phyloP scores from a whole-genome alignment of 2,113 vertebrate species.

The Passer montanus region DNA sequence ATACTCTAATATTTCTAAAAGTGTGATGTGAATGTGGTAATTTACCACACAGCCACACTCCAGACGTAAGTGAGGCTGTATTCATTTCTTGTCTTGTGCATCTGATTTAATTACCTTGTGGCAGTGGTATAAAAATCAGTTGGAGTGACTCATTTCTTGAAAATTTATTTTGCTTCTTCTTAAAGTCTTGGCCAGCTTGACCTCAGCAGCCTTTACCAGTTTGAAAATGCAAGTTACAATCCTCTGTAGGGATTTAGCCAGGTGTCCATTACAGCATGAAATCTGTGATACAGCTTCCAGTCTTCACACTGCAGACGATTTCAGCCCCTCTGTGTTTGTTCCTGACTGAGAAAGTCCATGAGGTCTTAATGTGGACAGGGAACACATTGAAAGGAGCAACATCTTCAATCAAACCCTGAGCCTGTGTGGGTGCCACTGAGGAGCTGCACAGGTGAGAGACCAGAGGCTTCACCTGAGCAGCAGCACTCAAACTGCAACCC shows the following conservation, averaged over 20 bases:
- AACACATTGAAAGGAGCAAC: conserved; percentile 46
- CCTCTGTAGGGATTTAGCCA: conserved; percentile 74
- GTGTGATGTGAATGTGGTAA: background rate
- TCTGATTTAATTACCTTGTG: conserved; percentile 3
- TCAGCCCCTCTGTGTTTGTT: conserved; percentile 70
- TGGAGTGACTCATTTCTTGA: conserved; percentile 10
- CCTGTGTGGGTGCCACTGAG: conserved; percentile 34
- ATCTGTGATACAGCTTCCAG: conserved; percentile 76
- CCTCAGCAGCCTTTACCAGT: conserved; percentile 70
- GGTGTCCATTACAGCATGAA: conserved; percentile 77
- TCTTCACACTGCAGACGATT: conserved; percentile 74
- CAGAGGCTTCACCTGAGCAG: conserved; percentile 55
- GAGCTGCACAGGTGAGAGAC: conserved; percentile 58
- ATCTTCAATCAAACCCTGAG: conserved; percentile 71
- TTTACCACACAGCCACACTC: conserved; percentile 53
- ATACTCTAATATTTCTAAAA: background rate
- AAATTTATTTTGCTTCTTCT: conserved; percentile 55
- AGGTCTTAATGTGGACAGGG: conserved; percentile 36
- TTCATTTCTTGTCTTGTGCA: conserved; percentile 56
- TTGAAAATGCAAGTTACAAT: conserved; percentile 76
- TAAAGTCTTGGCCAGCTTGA: conserved; percentile 63
- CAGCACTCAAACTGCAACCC: conserved; percentile 63
- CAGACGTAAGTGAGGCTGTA: conserved; percentile 54
- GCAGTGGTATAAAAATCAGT: background rate
- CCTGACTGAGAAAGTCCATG: conserved; percentile 56